Conservation (phyloP, 2,113 vertebrate genomes). For the Indicator indicator region DNA sequence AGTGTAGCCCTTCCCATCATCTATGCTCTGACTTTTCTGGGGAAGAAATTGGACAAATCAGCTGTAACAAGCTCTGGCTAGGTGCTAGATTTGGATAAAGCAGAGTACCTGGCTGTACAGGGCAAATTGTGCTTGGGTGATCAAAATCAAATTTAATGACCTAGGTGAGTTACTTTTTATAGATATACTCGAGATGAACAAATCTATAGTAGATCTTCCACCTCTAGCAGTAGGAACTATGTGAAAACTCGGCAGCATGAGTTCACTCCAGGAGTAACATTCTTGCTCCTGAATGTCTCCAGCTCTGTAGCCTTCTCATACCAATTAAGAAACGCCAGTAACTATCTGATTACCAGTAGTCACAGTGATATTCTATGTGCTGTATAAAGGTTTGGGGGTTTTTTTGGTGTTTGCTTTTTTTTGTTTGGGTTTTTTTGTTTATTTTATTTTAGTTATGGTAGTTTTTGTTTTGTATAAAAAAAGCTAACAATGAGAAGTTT, state of each 20-base stretch:
- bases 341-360: neutral
- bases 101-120: neutral
- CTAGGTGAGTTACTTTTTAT: neutral
- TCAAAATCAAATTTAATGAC: neutral
- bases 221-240: neutral
- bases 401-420: no score
- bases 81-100: neutral
- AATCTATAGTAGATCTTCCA: neutral
- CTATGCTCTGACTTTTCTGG: neutral
- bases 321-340: neutral
- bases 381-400: neutral
- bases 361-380: neutral
- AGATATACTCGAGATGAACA: neutral
- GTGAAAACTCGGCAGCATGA: neutral
- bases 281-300: neutral
- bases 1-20: neutral
- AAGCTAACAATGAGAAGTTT: neutral
- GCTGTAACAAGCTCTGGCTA: neutral
- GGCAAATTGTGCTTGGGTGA: neutral
- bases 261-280: neutral
- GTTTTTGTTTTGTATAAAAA: neutral
- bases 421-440: neutral
- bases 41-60: neutral
- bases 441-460: neutral
- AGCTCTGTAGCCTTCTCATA: neutral